A percentile compares a stretch with the other conserved stretches of the same genome.
These are phyloP conservation scores for Lasioglossum morio DNA, from an alignment of 2,888 invertebrate genomes.

Conservation along the genomic window DNA sequence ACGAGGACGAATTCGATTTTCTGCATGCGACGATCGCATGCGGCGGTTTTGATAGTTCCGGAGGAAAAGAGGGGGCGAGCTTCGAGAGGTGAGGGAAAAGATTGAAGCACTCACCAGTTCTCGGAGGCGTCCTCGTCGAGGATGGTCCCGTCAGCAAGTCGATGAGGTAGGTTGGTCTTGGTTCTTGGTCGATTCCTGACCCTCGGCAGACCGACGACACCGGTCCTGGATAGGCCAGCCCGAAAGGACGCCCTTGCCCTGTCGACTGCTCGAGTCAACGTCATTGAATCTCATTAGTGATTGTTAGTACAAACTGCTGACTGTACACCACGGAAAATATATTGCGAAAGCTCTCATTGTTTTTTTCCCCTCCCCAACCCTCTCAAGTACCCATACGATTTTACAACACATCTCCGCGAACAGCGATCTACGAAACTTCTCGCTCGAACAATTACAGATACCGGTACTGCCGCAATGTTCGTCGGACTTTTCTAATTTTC, in stretches of 20 bases:
- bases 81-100: background rate
- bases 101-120: slow-evolving; percentile 78
- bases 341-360: slow-evolving; percentile 30
- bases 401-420: background rate
- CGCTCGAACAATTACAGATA: background rate
- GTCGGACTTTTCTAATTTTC: slow-evolving; percentile 5
- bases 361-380: no score
- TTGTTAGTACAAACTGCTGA: slow-evolving; percentile 71
- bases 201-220: slow-evolving; percentile 82
- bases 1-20: background rate
- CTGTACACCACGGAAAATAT: slow-evolving; percentile 31
- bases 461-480: background rate
- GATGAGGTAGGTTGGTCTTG: slow-evolving; percentile 87
- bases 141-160: slow-evolving; percentile 88
- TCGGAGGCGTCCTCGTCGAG: slow-evolving; percentile 87
- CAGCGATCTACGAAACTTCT: background rate
- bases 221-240: slow-evolving; percentile 81
- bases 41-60: background rate
- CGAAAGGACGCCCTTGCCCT: slow-evolving; percentile 89
- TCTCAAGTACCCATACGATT: background rate
- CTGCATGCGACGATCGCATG: background rate
- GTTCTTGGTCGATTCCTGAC: slow-evolving; percentile 84
- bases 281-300: slow-evolving; percentile 77
- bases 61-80: background rate
- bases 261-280: slow-evolving; percentile 84